Conservation (phyloP, 2,113 vertebrate genomes). For the Bos taurus region ARS-UCD2.0 NC_037347.1:41002501-41003000, state of each 20-base stretch:
- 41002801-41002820: neutral
- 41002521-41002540: neutral
- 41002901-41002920: neutral
- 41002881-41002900: neutral
- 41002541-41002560: neutral
- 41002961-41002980: neutral
- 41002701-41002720: neutral
- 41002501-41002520: neutral
- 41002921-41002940: neutral
- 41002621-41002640: neutral
- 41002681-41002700: neutral
- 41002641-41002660: neutral
- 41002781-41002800: rapidly evolving
- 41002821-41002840: neutral
- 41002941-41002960: neutral
- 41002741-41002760: neutral
- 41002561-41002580: neutral
- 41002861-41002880: neutral
- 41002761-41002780: neutral
- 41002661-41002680: neutral
- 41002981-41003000: neutral
- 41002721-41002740: neutral
- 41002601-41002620: neutral
- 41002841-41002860: neutral
- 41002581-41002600: neutral